Evolutionary conservation across 2,888 invertebrate genomes (phyloP).

Genomic region (Drepanosiphum platanoidis): DNA sequence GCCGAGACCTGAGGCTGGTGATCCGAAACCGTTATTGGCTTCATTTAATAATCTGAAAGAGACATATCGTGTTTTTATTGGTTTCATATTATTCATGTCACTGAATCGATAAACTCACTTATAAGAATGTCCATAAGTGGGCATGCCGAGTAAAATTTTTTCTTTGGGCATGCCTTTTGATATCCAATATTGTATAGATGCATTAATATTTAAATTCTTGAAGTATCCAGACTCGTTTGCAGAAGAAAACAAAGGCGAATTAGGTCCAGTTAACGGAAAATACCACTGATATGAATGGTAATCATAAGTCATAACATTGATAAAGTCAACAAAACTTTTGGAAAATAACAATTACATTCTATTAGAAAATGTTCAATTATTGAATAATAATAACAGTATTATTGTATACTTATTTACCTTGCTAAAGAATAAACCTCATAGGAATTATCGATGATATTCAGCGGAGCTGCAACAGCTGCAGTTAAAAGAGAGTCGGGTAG

Average conservation of each 20-base stretch:
- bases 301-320: slow-evolving; percentile 93
- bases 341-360: slow-evolving; percentile 53
- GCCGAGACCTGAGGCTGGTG: slow-evolving; percentile 79
- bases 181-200: slow-evolving; percentile 81
- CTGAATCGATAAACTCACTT: slow-evolving; percentile 68
- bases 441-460: slow-evolving; percentile 77
- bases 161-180: slow-evolving; percentile 78
- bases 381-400: background rate
- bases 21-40: slow-evolving; percentile 74
- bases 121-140: slow-evolving; percentile 87
- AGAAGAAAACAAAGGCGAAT: slow-evolving; percentile 80
- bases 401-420: slow-evolving; percentile 69
- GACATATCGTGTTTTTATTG: slow-evolving; percentile 61
- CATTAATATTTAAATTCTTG: slow-evolving; percentile 82
- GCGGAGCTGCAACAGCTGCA: slow-evolving; percentile 83
- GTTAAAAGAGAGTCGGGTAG: slow-evolving; percentile 70
- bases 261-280: slow-evolving; percentile 84
- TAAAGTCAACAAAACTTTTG: slow-evolving; percentile 79
- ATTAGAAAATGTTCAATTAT: background rate
- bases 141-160: slow-evolving; percentile 86
- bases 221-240: slow-evolving; percentile 72
- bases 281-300: slow-evolving; percentile 81
- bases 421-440: slow-evolving; percentile 84
- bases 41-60: slow-evolving; percentile 73
- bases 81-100: background rate